Conservation (phyloP, 1,140 invertebrate genomes). For the Drosophila sechellia region DNA sequence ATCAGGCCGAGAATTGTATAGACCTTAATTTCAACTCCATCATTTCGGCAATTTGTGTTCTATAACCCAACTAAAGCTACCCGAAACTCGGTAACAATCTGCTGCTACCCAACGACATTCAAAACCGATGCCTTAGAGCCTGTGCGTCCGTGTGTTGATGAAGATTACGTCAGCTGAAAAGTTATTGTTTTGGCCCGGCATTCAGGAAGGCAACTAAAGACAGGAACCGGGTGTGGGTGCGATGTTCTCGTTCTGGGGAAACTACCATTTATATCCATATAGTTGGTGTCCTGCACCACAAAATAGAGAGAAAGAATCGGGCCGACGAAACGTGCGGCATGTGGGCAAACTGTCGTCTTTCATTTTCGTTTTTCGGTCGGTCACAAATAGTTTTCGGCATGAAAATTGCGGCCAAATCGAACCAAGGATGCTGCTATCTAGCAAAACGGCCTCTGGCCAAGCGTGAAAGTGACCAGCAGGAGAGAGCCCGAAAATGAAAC, state of each 20-base stretch:
- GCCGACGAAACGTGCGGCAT: slow-evolving; percentile 72
- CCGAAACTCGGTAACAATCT: slow-evolving; percentile 5
- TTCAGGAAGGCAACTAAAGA: slow-evolving; percentile 45
- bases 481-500: slow-evolving; percentile 38
- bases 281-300: slow-evolving; percentile 54
- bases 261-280: slow-evolving; percentile 76
- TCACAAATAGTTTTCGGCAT: slow-evolving; percentile 61
- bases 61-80: slow-evolving; percentile 17
- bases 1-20: neutral
- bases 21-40: slow-evolving; percentile 11
- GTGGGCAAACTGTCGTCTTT: slow-evolving; percentile 56
- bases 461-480: slow-evolving; percentile 61
- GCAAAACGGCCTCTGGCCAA: slow-evolving; percentile 48
- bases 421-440: slow-evolving; percentile 40
- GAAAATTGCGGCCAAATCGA: slow-evolving; percentile 72
- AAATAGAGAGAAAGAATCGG: slow-evolving; percentile 26
- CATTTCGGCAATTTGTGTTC: slow-evolving; percentile 17
- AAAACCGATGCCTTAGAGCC: neutral
- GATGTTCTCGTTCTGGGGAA: slow-evolving; percentile 11
- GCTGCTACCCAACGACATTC: slow-evolving; percentile 8
- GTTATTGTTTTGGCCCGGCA: slow-evolving; percentile 74
- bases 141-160: slow-evolving; percentile 62
- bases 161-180: slow-evolving; percentile 83
- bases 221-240: slow-evolving; percentile 35
- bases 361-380: slow-evolving; percentile 46